These are phyloP conservation scores for Drosophila equinoxialis DNA, from an alignment of 1,140 invertebrate genomes.

Conservation along the genomic window DNA sequence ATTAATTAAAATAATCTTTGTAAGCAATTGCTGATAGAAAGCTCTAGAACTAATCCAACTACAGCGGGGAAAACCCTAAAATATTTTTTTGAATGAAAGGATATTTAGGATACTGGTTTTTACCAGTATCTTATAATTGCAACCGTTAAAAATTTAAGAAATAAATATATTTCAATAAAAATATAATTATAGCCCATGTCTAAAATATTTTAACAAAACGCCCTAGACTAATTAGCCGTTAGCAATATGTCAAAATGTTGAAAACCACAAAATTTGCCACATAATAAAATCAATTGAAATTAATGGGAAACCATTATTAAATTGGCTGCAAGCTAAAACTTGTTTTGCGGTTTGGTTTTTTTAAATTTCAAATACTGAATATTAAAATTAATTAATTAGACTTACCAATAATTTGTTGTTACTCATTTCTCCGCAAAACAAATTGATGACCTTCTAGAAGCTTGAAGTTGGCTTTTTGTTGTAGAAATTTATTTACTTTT, in stretches of 20 bases:
- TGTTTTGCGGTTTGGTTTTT: conserved; percentile 41
- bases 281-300: conserved; percentile 50
- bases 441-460: conserved; percentile 39
- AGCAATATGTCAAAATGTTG: conserved; percentile 20
- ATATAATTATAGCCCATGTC: too few species aligned
- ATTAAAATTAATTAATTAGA: conserved; percentile 24
- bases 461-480: conserved; percentile 30
- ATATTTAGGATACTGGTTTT: too few species aligned
- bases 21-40: too few species aligned
- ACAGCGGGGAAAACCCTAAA: too few species aligned
- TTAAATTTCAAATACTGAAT: not conserved
- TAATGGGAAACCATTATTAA: conserved; percentile 29
- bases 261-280: conserved; percentile 23
- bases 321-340: conserved; percentile 27
- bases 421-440: conserved; percentile 79
- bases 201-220: not conserved
- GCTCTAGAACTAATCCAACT: too few species aligned
- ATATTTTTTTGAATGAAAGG: too few species aligned
- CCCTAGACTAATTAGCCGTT: conserved; percentile 2
- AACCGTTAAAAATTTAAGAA: too few species aligned
- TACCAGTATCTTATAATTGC: too few species aligned
- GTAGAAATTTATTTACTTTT: conserved; percentile 4
- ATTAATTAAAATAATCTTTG: too few species aligned
- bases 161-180: too few species aligned
- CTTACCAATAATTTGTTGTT: conserved; percentile 76